Base-by-base conservation (phyloP, 2,888 invertebrate genomes). In the Terebella lapidaria region DNA sequence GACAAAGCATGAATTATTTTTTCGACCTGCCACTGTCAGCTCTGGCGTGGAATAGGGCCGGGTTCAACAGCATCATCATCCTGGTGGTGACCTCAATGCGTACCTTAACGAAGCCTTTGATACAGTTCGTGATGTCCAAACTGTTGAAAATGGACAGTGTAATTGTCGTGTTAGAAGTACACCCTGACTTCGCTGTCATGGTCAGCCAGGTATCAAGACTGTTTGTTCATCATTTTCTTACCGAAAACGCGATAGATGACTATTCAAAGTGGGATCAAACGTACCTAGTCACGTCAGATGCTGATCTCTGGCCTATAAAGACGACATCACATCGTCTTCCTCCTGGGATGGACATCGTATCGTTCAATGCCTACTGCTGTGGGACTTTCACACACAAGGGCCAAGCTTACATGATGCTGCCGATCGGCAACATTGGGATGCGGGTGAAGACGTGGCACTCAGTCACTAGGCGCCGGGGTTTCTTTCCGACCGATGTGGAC, bases 281-380 rank as follows among this genome's bases (percentile, higher is more conserved):
- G 15, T 53, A 53, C 53, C 15, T 53, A 5, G 53, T 53, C 15
- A 53, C 28, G 15, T 27, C 27, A 4, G 53, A 53, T 22, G 53
- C 27, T 15, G 53, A 53, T 53, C 5, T 53, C 28, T 53, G 53
- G 53, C 53, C 53, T 53, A 4, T 53, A 5, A 22, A 28, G 4
- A 5, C 5, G 28, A 28, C 25, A 15, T 5, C 22, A 15, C 28
- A 27, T 28, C 27, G 4, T 27, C 26, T 53, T 5, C 53, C 53
- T 5, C 27, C 26, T 5, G 22, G 10, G 5, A 5, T 15, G 27
- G 24, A 5, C 5, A 22, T 53, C 10, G 10, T 53, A 5, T 53
- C 27, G 5, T 15, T 28, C 15, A 53, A 53, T 28, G 26, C 53
- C 53, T 25, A 18, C 29, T 53, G 53, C 28, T 53, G 53, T 22